Evolutionary conservation across 2,888 invertebrate species (phyloP).

Genomic region (Helobdella robusta): DNA sequence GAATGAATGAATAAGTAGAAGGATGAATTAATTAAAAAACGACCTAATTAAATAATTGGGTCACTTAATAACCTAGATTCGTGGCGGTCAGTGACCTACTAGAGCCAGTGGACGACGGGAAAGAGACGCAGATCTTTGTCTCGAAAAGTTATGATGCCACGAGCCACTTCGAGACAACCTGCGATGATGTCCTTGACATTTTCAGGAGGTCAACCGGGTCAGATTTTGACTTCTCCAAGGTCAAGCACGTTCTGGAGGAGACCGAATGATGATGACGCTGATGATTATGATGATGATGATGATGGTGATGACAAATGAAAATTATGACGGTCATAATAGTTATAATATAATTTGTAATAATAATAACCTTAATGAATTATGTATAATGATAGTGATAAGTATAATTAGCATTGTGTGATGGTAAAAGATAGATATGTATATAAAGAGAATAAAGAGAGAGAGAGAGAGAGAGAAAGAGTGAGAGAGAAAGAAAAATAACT

Average conservation of each 20-base stretch:
- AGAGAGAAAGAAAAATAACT: too few relatives aligned
- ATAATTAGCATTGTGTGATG: too few relatives aligned
- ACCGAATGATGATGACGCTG: conserved; percentile 17
- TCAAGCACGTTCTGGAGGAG: conserved; percentile 46
- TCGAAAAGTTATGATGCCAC: conserved; percentile 97
- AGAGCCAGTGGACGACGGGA: conserved; percentile 81
- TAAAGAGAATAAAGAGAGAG: too few relatives aligned
- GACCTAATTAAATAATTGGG: too few relatives aligned
- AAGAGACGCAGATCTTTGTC: conserved; percentile 66
- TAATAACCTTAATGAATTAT: not conserved
- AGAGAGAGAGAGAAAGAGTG: too few relatives aligned
- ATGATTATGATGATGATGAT: too few relatives aligned
- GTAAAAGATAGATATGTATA: too few relatives aligned
- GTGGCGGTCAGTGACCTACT: conserved; percentile 65
- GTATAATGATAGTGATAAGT: too few relatives aligned
- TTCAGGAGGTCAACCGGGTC: conserved; percentile 90
- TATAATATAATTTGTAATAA: not conserved
- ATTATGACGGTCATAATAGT: too few relatives aligned
- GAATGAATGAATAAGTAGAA: too few relatives aligned
- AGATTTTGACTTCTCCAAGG: conserved; percentile 92
- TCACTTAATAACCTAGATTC: conserved; percentile 49
- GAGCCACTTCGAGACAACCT: conserved; percentile 97
- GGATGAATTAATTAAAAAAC: too few relatives aligned
- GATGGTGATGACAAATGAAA: too few relatives aligned
- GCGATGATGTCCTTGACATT: conserved; percentile 89